Evolutionary conservation across 2,113 vertebrate species (phyloP).

Genomic region (Notarius lentiginosus): DNA sequence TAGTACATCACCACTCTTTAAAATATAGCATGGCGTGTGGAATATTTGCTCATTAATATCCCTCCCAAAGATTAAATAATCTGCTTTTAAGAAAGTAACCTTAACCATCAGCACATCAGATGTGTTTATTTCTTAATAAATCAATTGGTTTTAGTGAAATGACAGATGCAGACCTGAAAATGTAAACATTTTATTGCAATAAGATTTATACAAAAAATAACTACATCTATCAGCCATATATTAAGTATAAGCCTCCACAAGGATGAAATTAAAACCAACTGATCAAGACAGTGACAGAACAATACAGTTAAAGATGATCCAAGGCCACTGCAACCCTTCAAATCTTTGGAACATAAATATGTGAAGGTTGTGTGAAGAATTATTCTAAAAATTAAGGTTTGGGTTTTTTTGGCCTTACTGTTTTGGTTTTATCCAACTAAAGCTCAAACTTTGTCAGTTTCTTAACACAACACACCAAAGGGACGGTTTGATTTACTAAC

Average conservation of each 20-base stretch:
- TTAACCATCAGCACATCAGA: background rate
- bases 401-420: background rate
- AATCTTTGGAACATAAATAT: slow-evolving; percentile 14
- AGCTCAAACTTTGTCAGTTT: background rate
- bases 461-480: background rate
- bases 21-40: background rate
- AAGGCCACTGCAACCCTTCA: slow-evolving; percentile 5
- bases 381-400: too few relatives aligned
- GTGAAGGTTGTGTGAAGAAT: background rate
- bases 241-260: slow-evolving; percentile 46
- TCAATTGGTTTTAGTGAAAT: background rate
- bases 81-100: background rate
- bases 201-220: slow-evolving; percentile 60
- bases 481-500: background rate
- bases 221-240: slow-evolving; percentile 53
- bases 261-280: slow-evolving; percentile 35
- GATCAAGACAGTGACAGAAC: slow-evolving; percentile 17
- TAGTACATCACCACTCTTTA: background rate
- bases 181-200: slow-evolving; percentile 56
- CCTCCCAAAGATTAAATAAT: background rate
- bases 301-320: slow-evolving; percentile 12
- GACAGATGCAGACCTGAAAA: slow-evolving; percentile 19
- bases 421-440: background rate
- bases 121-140: background rate
- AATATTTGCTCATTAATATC: background rate